Evolutionary conservation across 2,888 invertebrate species (phyloP).

Genomic region (Bembecia ichneumoniformis): DNA sequence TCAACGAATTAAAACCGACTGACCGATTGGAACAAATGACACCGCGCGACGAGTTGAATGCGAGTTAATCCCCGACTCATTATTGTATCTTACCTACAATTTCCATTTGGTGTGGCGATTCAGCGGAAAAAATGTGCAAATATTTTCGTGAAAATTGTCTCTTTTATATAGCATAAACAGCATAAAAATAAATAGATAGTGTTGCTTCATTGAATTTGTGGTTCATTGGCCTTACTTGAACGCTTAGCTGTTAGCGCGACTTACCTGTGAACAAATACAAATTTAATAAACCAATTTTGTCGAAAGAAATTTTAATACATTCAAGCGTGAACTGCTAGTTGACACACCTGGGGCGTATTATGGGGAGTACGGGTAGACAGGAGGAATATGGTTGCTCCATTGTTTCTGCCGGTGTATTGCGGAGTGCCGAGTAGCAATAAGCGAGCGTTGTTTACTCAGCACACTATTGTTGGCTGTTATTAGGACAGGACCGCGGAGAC

Average conservation of each 20-base stretch:
- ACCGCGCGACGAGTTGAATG: constrained; percentile 37
- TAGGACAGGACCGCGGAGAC: constrained; percentile 46
- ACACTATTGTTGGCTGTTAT: constrained; percentile 61
- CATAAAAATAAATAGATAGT: no score
- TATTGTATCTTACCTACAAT: neutral
- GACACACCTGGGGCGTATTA: constrained; percentile 37
- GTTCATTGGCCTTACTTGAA: no score
- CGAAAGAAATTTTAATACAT: neutral
- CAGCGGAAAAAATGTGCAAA: neutral
- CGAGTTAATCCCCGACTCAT: constrained; percentile 27
- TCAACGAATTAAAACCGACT: constrained; percentile 41
- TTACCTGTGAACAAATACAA: neutral
- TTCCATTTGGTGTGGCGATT: neutral
- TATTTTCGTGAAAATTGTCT: neutral
- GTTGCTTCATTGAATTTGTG: no score
- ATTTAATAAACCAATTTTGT: neutral
- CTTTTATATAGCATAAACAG: neutral
- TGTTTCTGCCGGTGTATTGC: constrained; percentile 61
- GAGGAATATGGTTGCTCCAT: constrained; percentile 42
- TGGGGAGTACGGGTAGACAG: constrained; percentile 42
- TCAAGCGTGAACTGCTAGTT: constrained; percentile 22
- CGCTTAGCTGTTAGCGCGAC: neutral
- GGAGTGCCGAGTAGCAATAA: constrained; percentile 60
- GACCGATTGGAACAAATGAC: constrained; percentile 42
- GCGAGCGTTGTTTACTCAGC: constrained; percentile 55